Percentiles rank a stretch among this genome's conserved stretches.
These are phyloP conservation scores for Meta bourneti DNA, from an alignment of 2,888 invertebrate genomes.

Conservation along the genomic window DNA sequence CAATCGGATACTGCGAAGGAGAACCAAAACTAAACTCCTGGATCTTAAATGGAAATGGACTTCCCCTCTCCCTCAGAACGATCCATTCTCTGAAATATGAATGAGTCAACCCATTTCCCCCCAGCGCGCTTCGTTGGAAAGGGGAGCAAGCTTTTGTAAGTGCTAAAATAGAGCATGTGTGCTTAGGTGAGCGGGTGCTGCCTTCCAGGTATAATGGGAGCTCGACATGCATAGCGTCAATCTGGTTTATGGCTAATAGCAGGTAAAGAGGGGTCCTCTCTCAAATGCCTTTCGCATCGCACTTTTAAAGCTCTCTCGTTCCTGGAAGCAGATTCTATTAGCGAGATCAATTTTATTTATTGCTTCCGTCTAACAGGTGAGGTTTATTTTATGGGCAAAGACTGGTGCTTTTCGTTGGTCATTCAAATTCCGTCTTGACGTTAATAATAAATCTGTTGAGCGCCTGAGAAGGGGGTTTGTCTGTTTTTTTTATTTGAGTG, in stretches of 20 bases:
- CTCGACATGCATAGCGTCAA: neutral
- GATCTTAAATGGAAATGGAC: neutral
- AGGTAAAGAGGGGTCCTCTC: neutral
- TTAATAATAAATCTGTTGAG: neutral
- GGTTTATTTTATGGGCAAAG: neutral
- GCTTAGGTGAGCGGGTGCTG: neutral
- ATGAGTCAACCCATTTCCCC: constrained; percentile 29
- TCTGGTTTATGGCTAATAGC: constrained; percentile 26
- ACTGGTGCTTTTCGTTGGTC: neutral
- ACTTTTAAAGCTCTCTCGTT: too few species aligned
- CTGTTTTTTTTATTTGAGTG: neutral
- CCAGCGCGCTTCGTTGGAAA: neutral
- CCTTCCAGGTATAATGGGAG: neutral
- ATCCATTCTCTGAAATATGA: constrained; percentile 7
- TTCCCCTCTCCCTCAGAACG: neutral
- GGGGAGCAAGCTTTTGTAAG: neutral
- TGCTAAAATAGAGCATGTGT: neutral
- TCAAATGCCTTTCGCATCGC: neutral
- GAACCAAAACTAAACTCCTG: neutral
- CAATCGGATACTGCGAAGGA: neutral
- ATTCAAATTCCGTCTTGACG: neutral
- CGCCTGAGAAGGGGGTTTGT: neutral
- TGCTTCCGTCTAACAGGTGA: neutral
- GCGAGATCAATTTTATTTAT: neutral
- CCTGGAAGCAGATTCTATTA: neutral